phyloP scores from a whole-genome alignment of 2,797 vertebrate species.

The Discoglossus pictus region DNA sequence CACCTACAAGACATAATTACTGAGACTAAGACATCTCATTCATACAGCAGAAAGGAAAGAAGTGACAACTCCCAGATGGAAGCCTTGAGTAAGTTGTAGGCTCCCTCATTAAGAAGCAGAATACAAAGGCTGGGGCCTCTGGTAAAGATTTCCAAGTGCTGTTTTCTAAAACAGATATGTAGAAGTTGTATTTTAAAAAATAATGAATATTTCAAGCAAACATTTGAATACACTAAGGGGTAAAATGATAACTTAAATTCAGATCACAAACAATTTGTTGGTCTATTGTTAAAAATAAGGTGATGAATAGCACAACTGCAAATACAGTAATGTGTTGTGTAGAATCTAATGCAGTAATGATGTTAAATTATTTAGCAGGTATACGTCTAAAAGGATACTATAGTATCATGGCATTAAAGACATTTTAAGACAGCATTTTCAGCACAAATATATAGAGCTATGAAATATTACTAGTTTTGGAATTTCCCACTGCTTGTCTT shows the following conservation, averaged over 20 bases:
- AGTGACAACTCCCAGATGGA: constrained; percentile 38
- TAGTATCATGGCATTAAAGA: no score
- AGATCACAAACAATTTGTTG: constrained; percentile 5
- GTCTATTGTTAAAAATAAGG: no score
- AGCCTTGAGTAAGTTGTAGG: constrained; percentile 13
- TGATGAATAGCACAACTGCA: no score
- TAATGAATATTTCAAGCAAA: constrained; percentile 37
- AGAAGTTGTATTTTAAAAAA: constrained; percentile 6
- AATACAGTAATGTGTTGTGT: no score
- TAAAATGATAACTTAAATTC: neutral
- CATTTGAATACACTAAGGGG: constrained; percentile 9
- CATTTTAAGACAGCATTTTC: no score
- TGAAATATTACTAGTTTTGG: no score
- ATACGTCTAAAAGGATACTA: no score
- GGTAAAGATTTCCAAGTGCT: constrained; percentile 6
- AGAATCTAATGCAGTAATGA: no score
- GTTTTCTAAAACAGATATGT: constrained; percentile 1
- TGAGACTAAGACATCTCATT: constrained; percentile 16
- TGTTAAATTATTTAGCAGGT: no score
- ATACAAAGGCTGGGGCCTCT: constrained; percentile 11
- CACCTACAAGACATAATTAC: constrained; percentile 43
- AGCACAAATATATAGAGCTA: no score
- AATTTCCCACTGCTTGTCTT: no score
- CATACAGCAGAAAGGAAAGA: constrained; percentile 1
- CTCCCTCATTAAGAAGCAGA: constrained; percentile 34